Base-by-base conservation (phyloP, 2,888 invertebrate genomes). In the Girardia tigrina region DNA sequence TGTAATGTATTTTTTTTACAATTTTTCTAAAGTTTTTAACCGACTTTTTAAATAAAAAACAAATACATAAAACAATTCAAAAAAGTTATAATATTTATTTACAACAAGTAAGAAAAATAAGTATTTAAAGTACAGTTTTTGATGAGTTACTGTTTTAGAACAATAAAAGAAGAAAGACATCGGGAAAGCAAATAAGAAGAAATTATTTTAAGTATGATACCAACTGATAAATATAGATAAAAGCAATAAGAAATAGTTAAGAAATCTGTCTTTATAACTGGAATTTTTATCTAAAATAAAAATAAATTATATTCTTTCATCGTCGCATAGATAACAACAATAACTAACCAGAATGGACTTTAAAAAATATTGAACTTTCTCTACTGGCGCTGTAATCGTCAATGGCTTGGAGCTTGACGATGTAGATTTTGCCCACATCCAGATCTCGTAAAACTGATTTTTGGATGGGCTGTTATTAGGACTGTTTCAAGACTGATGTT, bases 351-450 rank as follows among this genome's bases (percentile, higher is more conserved):
- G n/a, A 56, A 56, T 56, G 56, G 23, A 4, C 23, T 56, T 56
- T 56, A n/a, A 56, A 56, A 56, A 56, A 56, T 56, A 56, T 56
- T 56, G 56, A 56, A 56, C 56, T 56, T 56, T 56, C 56, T 56
- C 4, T 2, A 56, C 56, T 56, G 56, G n/a, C 56, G n/a, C 8
- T 56, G n/a, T 56, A 8, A 6, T 56, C 56, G n/a, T 56, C 56
- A 2, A 56, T 56, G 2, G 56, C 56, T 56, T 56, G 56, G 20
- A 56, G 23, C 23, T 56, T 56, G 4, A 56, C 56, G 4, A 56
- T 12, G 23, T 56, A 56, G 4, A 56, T 56, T 16, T 56, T 56
- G 6, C 56, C 56, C 6, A 23, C 4, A 56, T 56, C 2, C n/a
- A 56, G 23, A 56, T 56, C 56, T 23, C 23, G n/a, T n/a, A 56